Conservation (phyloP, 2,113 vertebrate genomes). For the Glareola pratincola region DNA sequence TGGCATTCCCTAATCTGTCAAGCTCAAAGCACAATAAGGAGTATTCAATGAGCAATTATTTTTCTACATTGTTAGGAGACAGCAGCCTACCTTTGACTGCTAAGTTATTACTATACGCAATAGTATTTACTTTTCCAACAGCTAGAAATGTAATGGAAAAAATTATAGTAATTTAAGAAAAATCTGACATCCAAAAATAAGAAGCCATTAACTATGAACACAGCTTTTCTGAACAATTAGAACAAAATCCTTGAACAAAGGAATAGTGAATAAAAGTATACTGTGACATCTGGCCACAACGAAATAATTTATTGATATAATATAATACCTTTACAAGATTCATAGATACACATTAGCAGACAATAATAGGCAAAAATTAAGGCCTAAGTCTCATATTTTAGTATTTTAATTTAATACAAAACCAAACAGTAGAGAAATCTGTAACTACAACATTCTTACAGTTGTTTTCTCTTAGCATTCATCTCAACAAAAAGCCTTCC, state of each 20-base stretch:
- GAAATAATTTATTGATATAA: not conserved
- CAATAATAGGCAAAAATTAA: not conserved
- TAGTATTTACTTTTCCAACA: not conserved
- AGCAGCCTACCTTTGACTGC: not conserved
- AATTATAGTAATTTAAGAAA: not conserved
- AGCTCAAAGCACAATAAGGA: not conserved
- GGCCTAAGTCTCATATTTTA: not conserved
- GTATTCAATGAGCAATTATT: not conserved
- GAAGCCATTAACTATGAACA: not conserved
- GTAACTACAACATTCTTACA: not conserved
- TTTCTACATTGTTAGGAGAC: not conserved
- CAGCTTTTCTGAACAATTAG: not conserved
- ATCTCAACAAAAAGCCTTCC: not conserved
- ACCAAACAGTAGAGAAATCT: not conserved
- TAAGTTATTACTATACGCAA: not conserved
- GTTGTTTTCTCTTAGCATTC: not conserved
- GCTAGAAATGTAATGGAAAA: not conserved
- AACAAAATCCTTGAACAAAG: not conserved
- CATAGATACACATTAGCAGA: not conserved
- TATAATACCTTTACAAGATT: not conserved
- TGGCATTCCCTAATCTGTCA: conserved; percentile 3
- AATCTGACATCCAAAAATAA: not conserved
- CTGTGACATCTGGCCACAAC: not conserved
- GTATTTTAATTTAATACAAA: too few relatives aligned
- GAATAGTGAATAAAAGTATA: not conserved